Evolutionary conservation across 2,797 vertebrate species (phyloP).

Genomic region (Uromys caudimaculatus): DNA sequence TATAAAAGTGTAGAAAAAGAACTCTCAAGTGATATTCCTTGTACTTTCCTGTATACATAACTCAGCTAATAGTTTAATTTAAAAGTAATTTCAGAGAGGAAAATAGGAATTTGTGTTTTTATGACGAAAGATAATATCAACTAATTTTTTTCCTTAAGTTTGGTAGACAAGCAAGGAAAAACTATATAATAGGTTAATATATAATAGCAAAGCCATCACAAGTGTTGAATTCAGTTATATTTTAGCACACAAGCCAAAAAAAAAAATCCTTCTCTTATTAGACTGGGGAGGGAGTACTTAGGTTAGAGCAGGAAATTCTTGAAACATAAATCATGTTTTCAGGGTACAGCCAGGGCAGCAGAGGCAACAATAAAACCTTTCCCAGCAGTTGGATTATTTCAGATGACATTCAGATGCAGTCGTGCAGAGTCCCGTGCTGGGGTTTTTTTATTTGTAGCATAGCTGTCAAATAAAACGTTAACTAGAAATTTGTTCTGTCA

Average conservation of each 20-base stretch:
- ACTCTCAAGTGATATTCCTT: background rate
- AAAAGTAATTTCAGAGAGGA: slow-evolving; percentile 56
- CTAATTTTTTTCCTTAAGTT: slow-evolving; percentile 67
- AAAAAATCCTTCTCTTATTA: slow-evolving; percentile 81
- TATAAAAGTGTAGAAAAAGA: slow-evolving; percentile 43
- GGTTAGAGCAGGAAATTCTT: slow-evolving; percentile 85
- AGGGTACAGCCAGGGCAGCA: slow-evolving; percentile 80
- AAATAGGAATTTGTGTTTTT: slow-evolving; percentile 49
- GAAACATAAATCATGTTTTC: slow-evolving; percentile 84
- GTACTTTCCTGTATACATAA: slow-evolving; percentile 37
- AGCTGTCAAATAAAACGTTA: slow-evolving; percentile 89
- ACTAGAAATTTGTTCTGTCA: slow-evolving; percentile 86
- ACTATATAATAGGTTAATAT: slow-evolving; percentile 81
- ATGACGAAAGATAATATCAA: slow-evolving; percentile 60
- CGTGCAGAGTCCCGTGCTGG: slow-evolving; percentile 78
- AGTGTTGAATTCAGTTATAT: slow-evolving; percentile 84
- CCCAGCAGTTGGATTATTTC: slow-evolving; percentile 82
- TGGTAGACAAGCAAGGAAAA: slow-evolving; percentile 60
- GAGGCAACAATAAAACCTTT: slow-evolving; percentile 86
- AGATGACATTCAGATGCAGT: slow-evolving; percentile 83
- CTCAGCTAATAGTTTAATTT: slow-evolving; percentile 54
- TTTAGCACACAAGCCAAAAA: slow-evolving; percentile 82
- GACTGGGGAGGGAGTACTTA: slow-evolving; percentile 16
- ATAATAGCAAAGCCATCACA: slow-evolving; percentile 80
- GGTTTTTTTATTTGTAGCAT: slow-evolving; percentile 85